A percentile compares a stretch with the other conserved stretches of the same genome.
phyloP scores from a whole-genome alignment of 2,888 invertebrate genomes.

The Chironomus tentans region DNA sequence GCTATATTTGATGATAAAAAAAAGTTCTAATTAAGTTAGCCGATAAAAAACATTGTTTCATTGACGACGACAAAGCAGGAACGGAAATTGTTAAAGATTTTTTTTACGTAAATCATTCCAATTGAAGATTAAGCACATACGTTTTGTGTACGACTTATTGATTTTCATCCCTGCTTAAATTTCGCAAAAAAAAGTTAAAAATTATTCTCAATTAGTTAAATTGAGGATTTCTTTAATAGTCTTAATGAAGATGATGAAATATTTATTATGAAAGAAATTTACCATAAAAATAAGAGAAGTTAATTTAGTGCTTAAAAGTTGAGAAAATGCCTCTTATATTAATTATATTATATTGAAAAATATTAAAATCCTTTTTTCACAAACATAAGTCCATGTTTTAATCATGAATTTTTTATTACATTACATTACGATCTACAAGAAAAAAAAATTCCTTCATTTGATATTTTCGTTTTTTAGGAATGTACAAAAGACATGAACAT shows the following conservation, averaged over 20 bases:
- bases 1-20: background rate
- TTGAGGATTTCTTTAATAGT: background rate
- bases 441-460: background rate
- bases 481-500: background rate
- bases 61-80: no score
- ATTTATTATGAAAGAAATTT: background rate
- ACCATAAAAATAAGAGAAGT: background rate
- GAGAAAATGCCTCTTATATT: background rate
- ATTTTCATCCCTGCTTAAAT: background rate
- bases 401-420: no score
- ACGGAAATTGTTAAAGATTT: no score
- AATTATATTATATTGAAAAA: background rate
- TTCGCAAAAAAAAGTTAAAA: no score
- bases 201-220: no score
- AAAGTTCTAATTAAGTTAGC: background rate
- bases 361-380: background rate
- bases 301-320: background rate
- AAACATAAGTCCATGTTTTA: no score
- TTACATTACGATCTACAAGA: no score
- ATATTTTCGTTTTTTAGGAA: background rate
- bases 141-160: background rate
- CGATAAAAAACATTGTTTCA: background rate
- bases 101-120: no score
- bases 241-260: background rate
- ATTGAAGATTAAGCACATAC: no score